These are phyloP conservation scores for Leptinotarsa haldemani DNA, from an alignment of 2,888 invertebrate genomes.

Conservation along the genomic window DNA sequence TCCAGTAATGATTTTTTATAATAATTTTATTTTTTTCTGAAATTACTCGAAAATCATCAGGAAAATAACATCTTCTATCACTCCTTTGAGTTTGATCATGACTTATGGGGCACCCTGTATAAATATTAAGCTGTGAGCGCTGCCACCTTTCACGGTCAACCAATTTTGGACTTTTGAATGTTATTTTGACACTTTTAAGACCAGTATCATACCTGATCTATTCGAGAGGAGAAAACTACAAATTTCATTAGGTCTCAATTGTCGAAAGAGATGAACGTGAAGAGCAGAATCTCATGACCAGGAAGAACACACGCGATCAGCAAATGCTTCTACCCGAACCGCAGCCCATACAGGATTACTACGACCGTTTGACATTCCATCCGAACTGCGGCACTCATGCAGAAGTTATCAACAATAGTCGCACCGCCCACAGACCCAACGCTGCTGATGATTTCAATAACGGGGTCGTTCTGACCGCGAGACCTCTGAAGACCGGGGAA, in stretches of 20 bases:
- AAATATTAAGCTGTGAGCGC: no score
- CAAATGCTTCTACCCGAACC: conserved; percentile 64
- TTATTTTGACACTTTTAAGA: background rate
- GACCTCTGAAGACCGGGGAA: conserved; percentile 88
- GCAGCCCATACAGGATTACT: conserved; percentile 65
- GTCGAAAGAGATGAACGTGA: conserved; percentile 86
- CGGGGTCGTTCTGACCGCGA: conserved; percentile 89
- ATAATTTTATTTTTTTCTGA: no score
- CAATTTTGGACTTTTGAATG: no score
- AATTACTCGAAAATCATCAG: no score
- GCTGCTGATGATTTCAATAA: conserved; percentile 95
- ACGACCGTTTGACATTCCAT: conserved; percentile 88
- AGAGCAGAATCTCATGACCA: conserved; percentile 79
- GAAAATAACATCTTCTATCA: no score
- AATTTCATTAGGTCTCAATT: conserved; percentile 75
- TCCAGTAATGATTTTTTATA: no score
- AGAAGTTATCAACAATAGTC: conserved; percentile 89
- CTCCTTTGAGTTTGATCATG: no score
- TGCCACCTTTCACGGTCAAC: no score
- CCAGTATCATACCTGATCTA: no score
- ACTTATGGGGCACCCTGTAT: no score
- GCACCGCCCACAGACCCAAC: conserved; percentile 92
- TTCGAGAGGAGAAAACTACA: no score
- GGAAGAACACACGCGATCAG: conserved; percentile 73
- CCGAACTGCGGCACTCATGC: conserved; percentile 92